A percentile compares a stretch with the other conserved stretches of the same genome.
These are phyloP conservation scores for Thecophora atra DNA, from an alignment of 2,888 invertebrate species.

Conservation along the genomic window DNA sequence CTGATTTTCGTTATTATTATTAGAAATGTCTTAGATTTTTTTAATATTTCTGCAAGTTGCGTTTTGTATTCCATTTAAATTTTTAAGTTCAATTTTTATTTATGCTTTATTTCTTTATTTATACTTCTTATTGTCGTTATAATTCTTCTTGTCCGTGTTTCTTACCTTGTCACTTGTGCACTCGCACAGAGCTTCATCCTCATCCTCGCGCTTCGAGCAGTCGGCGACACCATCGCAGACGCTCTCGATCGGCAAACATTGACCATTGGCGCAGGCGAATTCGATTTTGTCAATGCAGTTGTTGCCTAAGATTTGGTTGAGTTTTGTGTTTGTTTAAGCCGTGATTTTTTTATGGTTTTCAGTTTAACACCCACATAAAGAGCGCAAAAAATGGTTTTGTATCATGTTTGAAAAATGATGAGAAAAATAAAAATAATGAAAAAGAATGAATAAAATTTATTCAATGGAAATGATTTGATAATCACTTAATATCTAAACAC, in stretches of 20 bases:
- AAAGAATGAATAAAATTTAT: neutral
- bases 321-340: neutral
- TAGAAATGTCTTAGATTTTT: too few relatives aligned
- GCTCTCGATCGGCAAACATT: constrained; percentile 80
- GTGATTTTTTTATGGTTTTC: constrained; percentile 37
- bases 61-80: too few relatives aligned
- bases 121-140: too few relatives aligned
- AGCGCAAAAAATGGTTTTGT: constrained; percentile 18
- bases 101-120: neutral
- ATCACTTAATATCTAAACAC: neutral
- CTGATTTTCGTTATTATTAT: too few relatives aligned
- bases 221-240: constrained; percentile 85
- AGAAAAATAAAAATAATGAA: constrained; percentile 2
- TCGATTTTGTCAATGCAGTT: constrained; percentile 65
- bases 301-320: constrained; percentile 31
- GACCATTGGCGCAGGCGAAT: constrained; percentile 71
- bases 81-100: too few relatives aligned
- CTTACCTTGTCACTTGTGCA: constrained; percentile 64
- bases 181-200: constrained; percentile 66
- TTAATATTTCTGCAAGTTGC: too few relatives aligned
- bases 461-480: neutral
- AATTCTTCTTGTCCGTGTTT: too few relatives aligned
- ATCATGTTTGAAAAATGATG: neutral
- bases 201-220: constrained; percentile 80
- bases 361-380: constrained; percentile 1